These are phyloP conservation scores for Forbesichthys papilliferus DNA, from an alignment of 2,113 vertebrate genomes.

Conservation along the genomic window DNA sequence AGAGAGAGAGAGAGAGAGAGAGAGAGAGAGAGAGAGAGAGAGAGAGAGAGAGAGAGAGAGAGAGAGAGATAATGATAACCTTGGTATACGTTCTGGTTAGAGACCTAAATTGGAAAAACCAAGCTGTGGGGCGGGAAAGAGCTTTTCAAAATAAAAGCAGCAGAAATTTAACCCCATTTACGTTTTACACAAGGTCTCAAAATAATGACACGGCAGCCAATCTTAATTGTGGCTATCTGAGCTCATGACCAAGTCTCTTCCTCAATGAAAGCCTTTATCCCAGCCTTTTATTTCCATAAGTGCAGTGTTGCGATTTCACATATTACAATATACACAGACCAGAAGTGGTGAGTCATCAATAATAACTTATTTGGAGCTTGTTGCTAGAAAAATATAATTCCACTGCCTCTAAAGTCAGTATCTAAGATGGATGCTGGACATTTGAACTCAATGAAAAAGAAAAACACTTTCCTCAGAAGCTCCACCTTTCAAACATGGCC, in stretches of 20 bases:
- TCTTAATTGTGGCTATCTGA: conserved; percentile 15
- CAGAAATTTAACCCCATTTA: conserved; percentile 38
- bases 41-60: conserved; percentile 7
- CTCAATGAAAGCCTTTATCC: not conserved
- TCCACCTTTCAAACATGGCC: no score
- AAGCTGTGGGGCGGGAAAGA: conserved; percentile 55
- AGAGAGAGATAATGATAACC: conserved; percentile 68
- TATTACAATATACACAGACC: no score
- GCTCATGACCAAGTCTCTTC: conserved; percentile 20
- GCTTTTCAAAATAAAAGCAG: conserved; percentile 35
- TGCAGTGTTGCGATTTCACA: no score
- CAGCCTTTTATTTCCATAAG: no score
- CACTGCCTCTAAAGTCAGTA: not conserved
- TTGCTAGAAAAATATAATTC: no score
- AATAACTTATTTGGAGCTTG: no score
- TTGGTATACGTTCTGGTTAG: conserved; percentile 66
- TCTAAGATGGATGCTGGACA: not conserved
- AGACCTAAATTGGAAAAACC: conserved; percentile 69
- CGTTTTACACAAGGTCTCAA: conserved; percentile 26
- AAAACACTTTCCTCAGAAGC: no score
- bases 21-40: not conserved
- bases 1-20: conserved; percentile 21
- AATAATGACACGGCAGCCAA: conserved; percentile 34
- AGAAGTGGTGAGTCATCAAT: no score
- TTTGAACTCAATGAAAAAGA: no score